Evolutionary conservation across 1,140 invertebrate species (phyloP).

Genomic region (Pseudomyrmex sp.): DNA sequence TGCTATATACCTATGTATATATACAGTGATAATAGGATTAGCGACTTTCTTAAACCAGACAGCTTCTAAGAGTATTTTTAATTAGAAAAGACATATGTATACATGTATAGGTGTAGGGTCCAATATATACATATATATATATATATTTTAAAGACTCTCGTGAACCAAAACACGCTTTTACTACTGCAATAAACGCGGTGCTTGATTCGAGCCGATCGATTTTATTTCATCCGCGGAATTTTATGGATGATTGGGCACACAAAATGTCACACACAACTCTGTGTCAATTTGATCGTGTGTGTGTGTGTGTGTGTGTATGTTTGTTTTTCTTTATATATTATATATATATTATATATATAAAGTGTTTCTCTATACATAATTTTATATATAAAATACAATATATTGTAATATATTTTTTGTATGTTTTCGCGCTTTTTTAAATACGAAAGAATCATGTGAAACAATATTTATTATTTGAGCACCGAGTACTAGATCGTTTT

Average conservation of each 20-base stretch:
- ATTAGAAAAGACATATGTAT: slow-evolving; percentile 38
- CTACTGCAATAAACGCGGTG: slow-evolving; percentile 45
- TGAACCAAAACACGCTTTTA: slow-evolving; percentile 57
- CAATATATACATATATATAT: slow-evolving; percentile 56
- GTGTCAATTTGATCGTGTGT: too few species aligned
- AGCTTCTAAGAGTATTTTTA: slow-evolving; percentile 69
- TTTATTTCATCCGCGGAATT: not conserved
- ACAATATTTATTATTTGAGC: slow-evolving; percentile 16
- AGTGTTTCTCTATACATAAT: not conserved
- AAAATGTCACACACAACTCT: not conserved
- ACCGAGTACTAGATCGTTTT: slow-evolving; percentile 21
- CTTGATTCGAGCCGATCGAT: slow-evolving; percentile 44
- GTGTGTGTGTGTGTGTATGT: too few species aligned
- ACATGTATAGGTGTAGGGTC: slow-evolving; percentile 63
- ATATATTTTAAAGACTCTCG: slow-evolving; percentile 50
- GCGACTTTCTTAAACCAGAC: slow-evolving; percentile 55
- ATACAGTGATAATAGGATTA: slow-evolving; percentile 53
- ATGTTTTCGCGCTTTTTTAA: not conserved
- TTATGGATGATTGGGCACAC: not conserved
- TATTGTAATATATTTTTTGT: too few species aligned
- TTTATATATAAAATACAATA: slow-evolving; percentile 2
- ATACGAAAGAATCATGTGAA: not conserved
- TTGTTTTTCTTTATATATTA: too few species aligned
- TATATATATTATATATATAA: too few species aligned
- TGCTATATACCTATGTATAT: slow-evolving; percentile 40